phyloP scores from a whole-genome alignment of 2,888 invertebrate species.

The Cantharis rufa region DNA sequence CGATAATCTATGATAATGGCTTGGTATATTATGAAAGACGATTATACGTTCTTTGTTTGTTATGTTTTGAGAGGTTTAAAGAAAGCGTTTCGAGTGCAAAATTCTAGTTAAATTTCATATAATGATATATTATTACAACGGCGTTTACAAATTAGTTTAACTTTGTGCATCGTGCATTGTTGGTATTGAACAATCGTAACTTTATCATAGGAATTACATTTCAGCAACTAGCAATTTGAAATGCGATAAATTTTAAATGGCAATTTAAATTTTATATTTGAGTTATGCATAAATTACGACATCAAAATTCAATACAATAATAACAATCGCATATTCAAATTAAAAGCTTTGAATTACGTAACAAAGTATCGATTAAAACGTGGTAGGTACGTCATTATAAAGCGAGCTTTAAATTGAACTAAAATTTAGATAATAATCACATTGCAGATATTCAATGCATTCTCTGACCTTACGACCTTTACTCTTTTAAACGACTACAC shows the following conservation, averaged over 20 bases:
- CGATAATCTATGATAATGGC: background rate
- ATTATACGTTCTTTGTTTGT: background rate
- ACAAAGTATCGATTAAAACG: background rate
- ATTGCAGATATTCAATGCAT: constrained; percentile 33
- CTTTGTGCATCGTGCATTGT: background rate
- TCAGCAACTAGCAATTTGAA: background rate
- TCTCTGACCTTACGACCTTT: constrained; percentile 35
- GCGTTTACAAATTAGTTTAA: background rate
- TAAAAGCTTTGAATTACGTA: background rate
- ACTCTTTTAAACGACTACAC: constrained; percentile 30
- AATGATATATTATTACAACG: background rate
- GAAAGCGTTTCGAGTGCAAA: background rate
- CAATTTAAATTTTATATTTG: background rate
- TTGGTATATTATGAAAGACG: background rate
- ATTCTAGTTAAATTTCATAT: background rate
- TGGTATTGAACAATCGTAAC: background rate
- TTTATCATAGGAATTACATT: background rate
- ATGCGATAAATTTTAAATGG: background rate
- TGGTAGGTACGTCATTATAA: background rate
- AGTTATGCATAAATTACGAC: background rate
- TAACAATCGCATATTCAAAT: background rate
- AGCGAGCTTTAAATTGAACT: background rate
- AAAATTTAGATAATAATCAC: constrained; percentile 21
- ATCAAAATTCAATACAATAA: background rate
- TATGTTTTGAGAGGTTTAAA: background rate